phyloP scores from a whole-genome alignment of 2,797 vertebrate genomes.

The Adrianichthys oophorus region DNA sequence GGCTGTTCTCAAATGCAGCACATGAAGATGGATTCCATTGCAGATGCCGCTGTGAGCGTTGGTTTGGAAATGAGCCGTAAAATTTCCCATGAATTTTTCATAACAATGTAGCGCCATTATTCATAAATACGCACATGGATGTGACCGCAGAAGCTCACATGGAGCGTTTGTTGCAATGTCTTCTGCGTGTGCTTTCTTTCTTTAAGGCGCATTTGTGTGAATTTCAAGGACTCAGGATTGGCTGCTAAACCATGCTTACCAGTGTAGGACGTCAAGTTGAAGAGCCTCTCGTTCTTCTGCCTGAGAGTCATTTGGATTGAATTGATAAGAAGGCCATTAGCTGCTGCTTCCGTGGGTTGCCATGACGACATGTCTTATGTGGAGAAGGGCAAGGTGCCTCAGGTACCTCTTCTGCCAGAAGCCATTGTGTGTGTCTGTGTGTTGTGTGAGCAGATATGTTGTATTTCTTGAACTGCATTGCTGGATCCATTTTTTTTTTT shows the following conservation, averaged over 20 bases:
- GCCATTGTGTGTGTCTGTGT: neutral
- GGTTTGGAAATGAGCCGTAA: constrained; percentile 20
- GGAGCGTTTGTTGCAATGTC: neutral
- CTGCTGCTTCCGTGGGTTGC: constrained; percentile 63
- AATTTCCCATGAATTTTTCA: constrained; percentile 51
- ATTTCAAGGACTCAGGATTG: constrained; percentile 10
- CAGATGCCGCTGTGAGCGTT: constrained; percentile 16
- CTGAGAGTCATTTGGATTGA: constrained; percentile 56
- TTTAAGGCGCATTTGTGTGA: constrained; percentile 7
- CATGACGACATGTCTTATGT: constrained; percentile 56
- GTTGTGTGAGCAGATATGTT: constrained; percentile 3
- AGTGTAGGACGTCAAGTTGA: constrained; percentile 21
- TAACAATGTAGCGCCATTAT: constrained; percentile 38
- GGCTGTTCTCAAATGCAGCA: constrained; percentile 46
- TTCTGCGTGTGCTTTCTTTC: neutral
- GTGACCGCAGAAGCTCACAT: constrained; percentile 4
- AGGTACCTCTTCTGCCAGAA: constrained; percentile 47
- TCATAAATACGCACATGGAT: constrained; percentile 12
- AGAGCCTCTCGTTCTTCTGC: constrained; percentile 36
- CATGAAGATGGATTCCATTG: constrained; percentile 65
- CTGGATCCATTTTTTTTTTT: neutral
- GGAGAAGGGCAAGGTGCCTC: constrained; percentile 38
- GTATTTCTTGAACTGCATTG: too few relatives aligned
- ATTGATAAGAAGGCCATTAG: constrained; percentile 71
- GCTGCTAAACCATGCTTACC: neutral